phyloP scores from a whole-genome alignment of 2,888 invertebrate genomes.

The Agrotis clavis region DNA sequence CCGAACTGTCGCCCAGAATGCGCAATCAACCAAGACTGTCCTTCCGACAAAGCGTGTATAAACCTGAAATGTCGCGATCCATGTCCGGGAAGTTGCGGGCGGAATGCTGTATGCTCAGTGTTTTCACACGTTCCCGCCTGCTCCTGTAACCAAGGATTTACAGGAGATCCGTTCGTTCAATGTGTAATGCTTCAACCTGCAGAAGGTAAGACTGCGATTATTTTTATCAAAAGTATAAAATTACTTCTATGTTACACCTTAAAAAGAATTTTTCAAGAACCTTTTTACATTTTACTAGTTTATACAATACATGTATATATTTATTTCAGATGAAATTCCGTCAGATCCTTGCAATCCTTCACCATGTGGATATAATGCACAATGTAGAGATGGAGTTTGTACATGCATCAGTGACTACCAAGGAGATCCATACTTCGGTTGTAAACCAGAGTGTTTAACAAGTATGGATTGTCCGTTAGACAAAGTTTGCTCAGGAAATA shows the following conservation, averaged over 20 bases:
- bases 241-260: background rate
- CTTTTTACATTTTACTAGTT: background rate
- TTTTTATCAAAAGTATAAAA: background rate
- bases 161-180: slow-evolving; percentile 94
- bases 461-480: slow-evolving; percentile 93
- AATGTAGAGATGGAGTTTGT: slow-evolving; percentile 93
- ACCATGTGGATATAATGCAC: slow-evolving; percentile 93
- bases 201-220: slow-evolving; percentile 73
- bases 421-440: slow-evolving; percentile 94
- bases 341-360: slow-evolving; percentile 94
- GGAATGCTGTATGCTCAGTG: slow-evolving; percentile 92
- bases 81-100: slow-evolving; percentile 94
- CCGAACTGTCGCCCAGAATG: slow-evolving; percentile 95
- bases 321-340: slow-evolving; percentile 82
- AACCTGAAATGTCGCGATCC: slow-evolving; percentile 94
- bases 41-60: slow-evolving; percentile 93
- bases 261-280: background rate
- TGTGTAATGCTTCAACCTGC: slow-evolving; percentile 90
- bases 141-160: slow-evolving; percentile 93
- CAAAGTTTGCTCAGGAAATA: slow-evolving; percentile 94
- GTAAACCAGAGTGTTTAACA: slow-evolving; percentile 95
- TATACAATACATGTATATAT: background rate
- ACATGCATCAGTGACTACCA: slow-evolving; percentile 93
- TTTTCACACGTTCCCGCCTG: slow-evolving; percentile 94
- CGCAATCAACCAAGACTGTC: slow-evolving; percentile 93